Evolutionary conservation across 2,888 invertebrate species (phyloP).

Genomic region (Acleris cristana): DNA sequence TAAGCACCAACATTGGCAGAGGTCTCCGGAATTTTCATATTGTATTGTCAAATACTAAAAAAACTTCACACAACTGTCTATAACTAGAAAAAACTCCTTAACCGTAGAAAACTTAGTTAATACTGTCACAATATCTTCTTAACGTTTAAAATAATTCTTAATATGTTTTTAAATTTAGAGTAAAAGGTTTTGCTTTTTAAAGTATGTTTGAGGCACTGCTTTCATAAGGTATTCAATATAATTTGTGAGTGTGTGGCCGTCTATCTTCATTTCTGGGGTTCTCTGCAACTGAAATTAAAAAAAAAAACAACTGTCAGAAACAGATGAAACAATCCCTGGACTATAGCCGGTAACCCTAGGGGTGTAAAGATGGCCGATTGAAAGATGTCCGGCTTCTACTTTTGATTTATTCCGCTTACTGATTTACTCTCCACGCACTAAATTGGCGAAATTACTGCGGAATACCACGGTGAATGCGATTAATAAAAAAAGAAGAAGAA

Average conservation of each 20-base stretch:
- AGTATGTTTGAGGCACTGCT: slow-evolving; percentile 52
- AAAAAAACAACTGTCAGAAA: slow-evolving; percentile 15
- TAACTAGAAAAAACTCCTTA: slow-evolving; percentile 43
- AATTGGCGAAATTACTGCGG: too few relatives aligned
- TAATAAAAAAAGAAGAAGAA: too few relatives aligned
- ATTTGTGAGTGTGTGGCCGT: slow-evolving; percentile 46
- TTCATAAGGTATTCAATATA: slow-evolving; percentile 52
- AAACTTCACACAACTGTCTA: slow-evolving; percentile 44
- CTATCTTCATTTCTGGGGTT: slow-evolving; percentile 71
- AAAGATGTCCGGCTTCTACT: too few relatives aligned
- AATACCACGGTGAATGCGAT: too few relatives aligned
- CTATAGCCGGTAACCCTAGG: too few relatives aligned
- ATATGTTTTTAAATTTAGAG: slow-evolving; percentile 8
- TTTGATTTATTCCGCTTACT: too few relatives aligned
- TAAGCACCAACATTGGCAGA: slow-evolving; percentile 74
- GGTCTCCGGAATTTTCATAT: slow-evolving; percentile 77
- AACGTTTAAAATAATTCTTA: slow-evolving; percentile 26
- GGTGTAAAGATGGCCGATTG: too few relatives aligned
- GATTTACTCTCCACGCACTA: too few relatives aligned
- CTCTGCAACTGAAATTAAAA: slow-evolving; percentile 56
- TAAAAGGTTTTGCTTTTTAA: slow-evolving; percentile 19
- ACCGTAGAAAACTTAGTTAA: slow-evolving; percentile 15
- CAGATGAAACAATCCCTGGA: background rate
- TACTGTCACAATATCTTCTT: slow-evolving; percentile 30
- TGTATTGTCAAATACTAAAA: too few relatives aligned